These are phyloP conservation scores for Stigmatopora nigra DNA, from an alignment of 2,113 vertebrate species.

Conservation along the genomic window DNA sequence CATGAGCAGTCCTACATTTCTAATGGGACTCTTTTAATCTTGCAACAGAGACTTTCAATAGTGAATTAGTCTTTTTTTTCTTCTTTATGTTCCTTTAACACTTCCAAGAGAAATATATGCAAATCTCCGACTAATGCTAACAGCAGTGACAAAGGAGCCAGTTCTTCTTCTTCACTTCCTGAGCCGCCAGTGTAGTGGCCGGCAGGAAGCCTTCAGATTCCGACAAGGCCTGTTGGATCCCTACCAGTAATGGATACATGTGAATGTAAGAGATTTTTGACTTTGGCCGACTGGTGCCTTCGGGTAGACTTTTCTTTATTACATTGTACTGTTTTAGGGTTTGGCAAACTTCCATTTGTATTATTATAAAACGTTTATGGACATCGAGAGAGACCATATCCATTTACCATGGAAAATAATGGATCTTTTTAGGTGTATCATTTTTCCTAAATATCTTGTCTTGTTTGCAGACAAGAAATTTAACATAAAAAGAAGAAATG, in stretches of 20 bases:
- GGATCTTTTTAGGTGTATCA: background rate
- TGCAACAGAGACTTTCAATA: conserved; percentile 70
- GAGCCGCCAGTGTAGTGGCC: conserved; percentile 52
- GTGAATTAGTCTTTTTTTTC: conserved; percentile 71
- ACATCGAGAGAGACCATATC: conserved; percentile 17
- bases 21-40: conserved; percentile 74
- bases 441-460: background rate
- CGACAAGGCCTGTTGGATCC: conserved; percentile 45
- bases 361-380: conserved; percentile 9
- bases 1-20: conserved; percentile 70
- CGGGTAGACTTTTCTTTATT: conserved; percentile 24
- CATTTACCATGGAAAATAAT: conserved; percentile 4
- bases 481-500: background rate
- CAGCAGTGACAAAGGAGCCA: conserved; percentile 68
- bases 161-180: conserved; percentile 52
- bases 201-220: conserved; percentile 46
- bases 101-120: conserved; percentile 75
- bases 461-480: background rate
- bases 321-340: conserved; percentile 8
- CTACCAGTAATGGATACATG: conserved; percentile 54
- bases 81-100: conserved; percentile 69
- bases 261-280: conserved; percentile 38
- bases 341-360: conserved; percentile 21
- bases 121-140: conserved; percentile 75
- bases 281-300: conserved; percentile 24